A percentile compares a stretch with the other conserved stretches of the same genome.
Evolutionary conservation across 2,797 vertebrate species (phyloP).

Genomic region (Erpetoichthys calabaricus): DNA sequence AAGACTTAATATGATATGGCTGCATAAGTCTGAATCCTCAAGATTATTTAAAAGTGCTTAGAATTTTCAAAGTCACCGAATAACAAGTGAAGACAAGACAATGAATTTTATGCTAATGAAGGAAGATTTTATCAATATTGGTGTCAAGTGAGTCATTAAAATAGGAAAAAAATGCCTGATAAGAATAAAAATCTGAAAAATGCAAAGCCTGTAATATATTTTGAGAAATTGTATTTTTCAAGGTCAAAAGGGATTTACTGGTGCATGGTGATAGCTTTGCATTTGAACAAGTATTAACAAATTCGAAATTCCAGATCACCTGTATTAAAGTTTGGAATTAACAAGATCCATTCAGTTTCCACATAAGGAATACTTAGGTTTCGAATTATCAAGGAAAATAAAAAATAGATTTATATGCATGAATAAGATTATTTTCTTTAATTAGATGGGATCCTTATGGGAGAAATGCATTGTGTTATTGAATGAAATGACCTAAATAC

Average conservation of each 20-base stretch:
- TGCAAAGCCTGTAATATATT: background rate
- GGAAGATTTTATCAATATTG: background rate
- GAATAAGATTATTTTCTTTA: background rate
- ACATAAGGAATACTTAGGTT: background rate
- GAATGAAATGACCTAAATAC: too few relatives aligned
- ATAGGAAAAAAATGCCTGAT: background rate
- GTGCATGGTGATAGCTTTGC: background rate
- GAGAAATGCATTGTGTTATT: too few relatives aligned
- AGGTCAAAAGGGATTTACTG: background rate
- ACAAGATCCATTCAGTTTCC: background rate
- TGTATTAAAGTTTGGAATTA: slow-evolving; percentile 1
- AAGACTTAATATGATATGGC: too few relatives aligned
- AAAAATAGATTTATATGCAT: background rate
- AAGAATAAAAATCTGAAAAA: background rate
- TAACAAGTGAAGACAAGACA: background rate
- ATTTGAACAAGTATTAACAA: background rate
- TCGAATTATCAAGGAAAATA: background rate
- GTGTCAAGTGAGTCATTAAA: slow-evolving; percentile 2
- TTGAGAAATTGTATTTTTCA: background rate
- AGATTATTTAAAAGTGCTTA: too few relatives aligned
- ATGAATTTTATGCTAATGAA: slow-evolving; percentile 1
- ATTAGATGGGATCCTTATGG: background rate
- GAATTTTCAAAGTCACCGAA: background rate
- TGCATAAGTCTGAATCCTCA: too few relatives aligned
- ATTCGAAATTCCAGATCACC: background rate